phyloP scores from a whole-genome alignment of 2,888 invertebrate genomes.

The Tanytarsus gracilentus region DNA sequence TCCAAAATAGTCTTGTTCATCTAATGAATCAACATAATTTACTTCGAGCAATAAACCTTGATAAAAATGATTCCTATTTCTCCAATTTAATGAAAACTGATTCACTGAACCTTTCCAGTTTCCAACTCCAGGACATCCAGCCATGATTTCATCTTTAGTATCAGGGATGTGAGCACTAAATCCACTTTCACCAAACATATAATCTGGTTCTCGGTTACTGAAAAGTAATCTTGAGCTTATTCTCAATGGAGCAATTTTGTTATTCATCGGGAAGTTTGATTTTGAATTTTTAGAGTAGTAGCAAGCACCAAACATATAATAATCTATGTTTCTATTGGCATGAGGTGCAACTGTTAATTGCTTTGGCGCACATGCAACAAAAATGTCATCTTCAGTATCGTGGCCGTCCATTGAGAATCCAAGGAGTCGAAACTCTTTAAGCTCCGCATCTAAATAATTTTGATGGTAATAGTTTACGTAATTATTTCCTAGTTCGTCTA shows the following conservation, averaged over 20 bases:
- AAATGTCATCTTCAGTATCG: conserved; percentile 39
- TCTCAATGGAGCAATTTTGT: conserved; percentile 34
- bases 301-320: conserved; percentile 43
- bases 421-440: conserved; percentile 44
- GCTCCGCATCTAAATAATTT: too few species aligned
- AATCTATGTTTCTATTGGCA: conserved; percentile 34
- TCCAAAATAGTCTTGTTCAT: conserved; percentile 42
- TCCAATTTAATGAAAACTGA: too few species aligned
- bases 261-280: conserved; percentile 38
- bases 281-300: conserved; percentile 39
- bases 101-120: conserved; percentile 42
- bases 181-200: conserved; percentile 41
- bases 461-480: too few species aligned
- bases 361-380: conserved; percentile 43
- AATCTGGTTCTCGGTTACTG: too few species aligned
- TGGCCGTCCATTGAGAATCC: conserved; percentile 47
- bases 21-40: conserved; percentile 33
- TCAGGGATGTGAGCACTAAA: conserved; percentile 41
- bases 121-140: conserved; percentile 42
- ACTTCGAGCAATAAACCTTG: too few species aligned
- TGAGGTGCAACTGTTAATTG: too few species aligned
- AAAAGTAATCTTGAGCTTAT: too few species aligned
- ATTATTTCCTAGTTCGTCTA: too few species aligned
- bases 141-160: conserved; percentile 41
- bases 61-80: too few species aligned